Evolutionary conservation across 2,113 vertebrate species (phyloP), one percentile per base, ranked within the genome.

Genomic region (Lophius piscatorius): DNA sequence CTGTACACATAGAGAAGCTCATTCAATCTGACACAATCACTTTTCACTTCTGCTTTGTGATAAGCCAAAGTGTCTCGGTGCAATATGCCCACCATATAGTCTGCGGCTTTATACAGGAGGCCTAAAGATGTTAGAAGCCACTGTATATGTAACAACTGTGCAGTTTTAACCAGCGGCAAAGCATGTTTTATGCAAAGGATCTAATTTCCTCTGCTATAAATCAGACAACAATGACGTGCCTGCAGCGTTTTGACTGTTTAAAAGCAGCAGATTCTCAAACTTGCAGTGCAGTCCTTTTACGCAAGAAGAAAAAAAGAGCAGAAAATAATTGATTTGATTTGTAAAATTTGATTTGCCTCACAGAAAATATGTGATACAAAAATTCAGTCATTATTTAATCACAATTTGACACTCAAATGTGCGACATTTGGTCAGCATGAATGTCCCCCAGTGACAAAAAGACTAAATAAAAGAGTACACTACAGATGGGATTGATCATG

Each of bases 11-110:
- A 89, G 86, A 88, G 83, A n/a, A 79, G 74, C 74, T 88, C 85
- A 87, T 90, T 90, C 86, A 90, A 78, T 78, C 63, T 78, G 87
- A 84, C 85, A 87, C 84, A 85, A 81, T 85, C 80, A 87, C 88
- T 88, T 86, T 84, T 84, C 79, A 80, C 84, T 87, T 73, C 70
- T 66, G 70, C 65, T 72, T 61, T 81, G 72, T 63, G 82, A 87
- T 83, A 84, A 83, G 69, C 79, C 78, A 73, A 58, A 67, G 69
- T 52, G 66, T 74, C 66, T 69, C 18, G 28, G 61, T 54, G 63
- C 73, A 84, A 65, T 72, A 76, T 80, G 79, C 17, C 57, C 64
- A 59, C 68, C 75, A 63, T 67, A 56, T 51, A 62, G 67, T 50
- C 45, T 35, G 41, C 45, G 49, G 75, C 80, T 60, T 54, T 5